A percentile compares a stretch with the other conserved stretches of the same genome.
phyloP scores from a whole-genome alignment of 2,888 invertebrate species.

The Amiota communis region DNA sequence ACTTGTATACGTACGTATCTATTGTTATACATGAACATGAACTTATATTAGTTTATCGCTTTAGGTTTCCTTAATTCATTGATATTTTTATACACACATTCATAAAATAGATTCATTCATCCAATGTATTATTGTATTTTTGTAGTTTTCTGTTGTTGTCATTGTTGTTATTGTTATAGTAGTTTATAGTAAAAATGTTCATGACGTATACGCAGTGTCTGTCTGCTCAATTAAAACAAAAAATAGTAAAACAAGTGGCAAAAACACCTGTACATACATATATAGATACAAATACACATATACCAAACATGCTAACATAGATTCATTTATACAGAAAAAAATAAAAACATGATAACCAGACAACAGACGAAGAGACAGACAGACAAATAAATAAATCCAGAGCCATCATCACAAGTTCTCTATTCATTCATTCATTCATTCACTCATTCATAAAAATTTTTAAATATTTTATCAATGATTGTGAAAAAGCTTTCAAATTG shows the following conservation, averaged over 20 bases:
- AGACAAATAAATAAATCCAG: constrained; percentile 23
- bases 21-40: too few species aligned
- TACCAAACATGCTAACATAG: constrained; percentile 27
- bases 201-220: too few species aligned
- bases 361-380: constrained; percentile 1
- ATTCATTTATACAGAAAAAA: constrained; percentile 30
- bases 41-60: too few species aligned
- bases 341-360: too few species aligned
- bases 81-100: too few species aligned
- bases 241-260: constrained; percentile 38
- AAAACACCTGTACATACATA: constrained; percentile 8
- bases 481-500: constrained; percentile 55
- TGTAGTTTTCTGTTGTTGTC: too few species aligned
- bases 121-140: too few species aligned
- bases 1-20: too few species aligned
- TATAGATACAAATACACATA: constrained; percentile 28
- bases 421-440: neutral
- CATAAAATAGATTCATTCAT: too few species aligned
- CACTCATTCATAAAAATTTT: constrained; percentile 62
- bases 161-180: too few species aligned
- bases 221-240: neutral
- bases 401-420: constrained; percentile 13
- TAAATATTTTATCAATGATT: constrained; percentile 66
- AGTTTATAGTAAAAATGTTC: too few species aligned
- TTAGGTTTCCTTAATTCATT: too few species aligned